Percentiles rank a stretch among this genome's conserved stretches.
phyloP scores from a whole-genome alignment of 1,140 invertebrate genomes.

The Solenopsis fugax region DNA sequence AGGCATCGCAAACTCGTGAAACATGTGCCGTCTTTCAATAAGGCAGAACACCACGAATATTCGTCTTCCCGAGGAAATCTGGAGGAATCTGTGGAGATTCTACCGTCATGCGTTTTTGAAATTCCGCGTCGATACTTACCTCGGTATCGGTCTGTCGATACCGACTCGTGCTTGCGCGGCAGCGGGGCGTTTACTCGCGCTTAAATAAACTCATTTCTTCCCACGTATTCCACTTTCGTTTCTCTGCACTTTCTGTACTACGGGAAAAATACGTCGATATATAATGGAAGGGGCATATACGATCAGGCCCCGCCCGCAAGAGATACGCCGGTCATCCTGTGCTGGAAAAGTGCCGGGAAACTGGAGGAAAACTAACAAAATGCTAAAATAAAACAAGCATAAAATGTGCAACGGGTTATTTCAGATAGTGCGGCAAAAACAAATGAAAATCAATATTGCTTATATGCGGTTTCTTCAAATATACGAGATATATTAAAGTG shows the following conservation, averaged over 20 bases:
- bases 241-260: background rate
- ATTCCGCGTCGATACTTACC: slow-evolving; percentile 61
- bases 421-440: background rate
- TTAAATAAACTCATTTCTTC: slow-evolving; percentile 57
- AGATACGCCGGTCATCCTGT: slow-evolving; percentile 11
- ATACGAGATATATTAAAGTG: background rate
- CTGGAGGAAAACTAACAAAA: slow-evolving; percentile 26
- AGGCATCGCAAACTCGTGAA: slow-evolving; percentile 34
- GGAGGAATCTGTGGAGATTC: slow-evolving; percentile 50
- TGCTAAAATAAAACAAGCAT: slow-evolving; percentile 19
- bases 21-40: slow-evolving; percentile 62
- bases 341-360: background rate
- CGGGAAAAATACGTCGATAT: slow-evolving; percentile 19
- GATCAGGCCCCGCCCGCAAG: background rate
- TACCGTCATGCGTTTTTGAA: slow-evolving; percentile 53
- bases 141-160: slow-evolving; percentile 37
- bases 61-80: slow-evolving; percentile 26
- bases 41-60: slow-evolving; percentile 36
- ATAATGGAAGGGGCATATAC: slow-evolving; percentile 25
- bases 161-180: slow-evolving; percentile 26
- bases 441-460: background rate
- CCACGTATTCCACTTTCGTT: slow-evolving; percentile 22
- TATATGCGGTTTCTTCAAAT: background rate
- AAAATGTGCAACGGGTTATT: slow-evolving; percentile 7
- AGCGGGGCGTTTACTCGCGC: slow-evolving; percentile 27